These are phyloP conservation scores for Homarus gammarus DNA, from an alignment of 2,888 invertebrate genomes.

Conservation along the genomic window DNA sequence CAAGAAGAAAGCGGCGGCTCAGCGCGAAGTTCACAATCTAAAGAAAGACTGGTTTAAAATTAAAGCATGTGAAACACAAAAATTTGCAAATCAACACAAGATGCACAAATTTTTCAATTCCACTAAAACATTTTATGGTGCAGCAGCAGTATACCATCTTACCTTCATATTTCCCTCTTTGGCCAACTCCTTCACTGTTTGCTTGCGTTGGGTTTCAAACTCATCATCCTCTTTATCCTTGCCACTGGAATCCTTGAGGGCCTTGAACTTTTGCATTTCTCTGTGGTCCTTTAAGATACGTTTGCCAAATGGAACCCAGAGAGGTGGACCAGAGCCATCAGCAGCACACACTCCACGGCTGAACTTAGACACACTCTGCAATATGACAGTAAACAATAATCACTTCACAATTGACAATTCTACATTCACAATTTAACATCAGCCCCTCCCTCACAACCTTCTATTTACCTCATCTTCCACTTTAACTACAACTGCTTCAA, in stretches of 20 bases:
- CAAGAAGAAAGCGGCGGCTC: no score
- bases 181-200: constrained; percentile 92
- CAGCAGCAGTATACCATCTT: no score
- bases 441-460: no score
- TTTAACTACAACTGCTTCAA: no score
- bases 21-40: no score
- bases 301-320: constrained; percentile 95
- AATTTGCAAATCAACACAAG: no score
- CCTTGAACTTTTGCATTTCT: constrained; percentile 66
- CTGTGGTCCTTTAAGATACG: constrained; percentile 80
- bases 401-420: background rate
- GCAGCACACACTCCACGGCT: constrained; percentile 83
- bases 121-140: no score
- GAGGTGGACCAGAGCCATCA: constrained; percentile 89
- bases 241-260: constrained; percentile 80
- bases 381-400: background rate
- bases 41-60: no score
- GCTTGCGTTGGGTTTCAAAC: constrained; percentile 93
- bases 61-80: no score
- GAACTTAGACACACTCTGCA: constrained; percentile 79
- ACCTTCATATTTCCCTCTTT: constrained; percentile 80
- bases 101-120: no score
- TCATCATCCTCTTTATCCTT: constrained; percentile 86
- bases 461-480: no score
- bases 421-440: background rate